phyloP scores from a whole-genome alignment of 2,888 invertebrate species.

The Dicyrtomina minuta region DNA sequence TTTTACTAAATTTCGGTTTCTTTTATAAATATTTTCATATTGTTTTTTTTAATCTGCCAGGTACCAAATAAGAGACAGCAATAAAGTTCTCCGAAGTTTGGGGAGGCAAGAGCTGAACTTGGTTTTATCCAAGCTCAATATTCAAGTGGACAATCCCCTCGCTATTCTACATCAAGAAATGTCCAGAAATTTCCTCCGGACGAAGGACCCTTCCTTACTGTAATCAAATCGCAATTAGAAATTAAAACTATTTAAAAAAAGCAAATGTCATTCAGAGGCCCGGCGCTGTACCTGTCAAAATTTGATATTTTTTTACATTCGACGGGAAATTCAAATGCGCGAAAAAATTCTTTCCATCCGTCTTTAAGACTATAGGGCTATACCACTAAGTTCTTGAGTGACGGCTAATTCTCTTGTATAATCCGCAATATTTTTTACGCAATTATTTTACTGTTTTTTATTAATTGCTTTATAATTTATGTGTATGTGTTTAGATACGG shows the following conservation, averaged over 20 bases:
- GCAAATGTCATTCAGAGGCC: not conserved
- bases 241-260: no score
- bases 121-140: slow-evolving; percentile 26
- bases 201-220: slow-evolving; percentile 14
- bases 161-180: slow-evolving; percentile 30
- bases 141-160: slow-evolving; percentile 33
- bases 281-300: no score
- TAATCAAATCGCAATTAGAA: not conserved
- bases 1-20: no score
- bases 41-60: not conserved
- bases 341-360: no score
- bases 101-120: slow-evolving; percentile 15
- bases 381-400: no score
- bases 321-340: no score
- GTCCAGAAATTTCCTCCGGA: slow-evolving; percentile 25
- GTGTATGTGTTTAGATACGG: no score
- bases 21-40: no score
- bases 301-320: no score
- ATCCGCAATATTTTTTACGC: not conserved
- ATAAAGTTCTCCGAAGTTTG: slow-evolving; percentile 9
- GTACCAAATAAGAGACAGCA: slow-evolving; percentile 26
- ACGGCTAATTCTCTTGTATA: slow-evolving; percentile 2
- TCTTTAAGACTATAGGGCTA: no score
- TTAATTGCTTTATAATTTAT: no score
- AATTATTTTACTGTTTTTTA: not conserved